Evolutionary conservation across 64 coral and sea anemone species (phyloP).

Genomic region (Stichodactyla helianthus): DNA sequence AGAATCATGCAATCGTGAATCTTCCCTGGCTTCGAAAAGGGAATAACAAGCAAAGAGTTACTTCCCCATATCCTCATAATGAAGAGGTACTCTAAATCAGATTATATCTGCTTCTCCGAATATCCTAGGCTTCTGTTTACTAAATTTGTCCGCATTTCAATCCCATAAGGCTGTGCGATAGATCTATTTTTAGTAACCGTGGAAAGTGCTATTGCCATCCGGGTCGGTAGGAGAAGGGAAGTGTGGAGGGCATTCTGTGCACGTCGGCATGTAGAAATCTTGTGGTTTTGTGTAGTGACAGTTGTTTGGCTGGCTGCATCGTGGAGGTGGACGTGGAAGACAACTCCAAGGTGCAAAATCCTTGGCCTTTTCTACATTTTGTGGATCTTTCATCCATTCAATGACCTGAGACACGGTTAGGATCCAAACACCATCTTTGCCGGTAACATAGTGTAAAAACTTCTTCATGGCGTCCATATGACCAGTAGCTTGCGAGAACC

Average conservation of each 20-base stretch:
- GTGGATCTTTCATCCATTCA: constrained; percentile 73
- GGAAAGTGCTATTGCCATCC: constrained; percentile 44
- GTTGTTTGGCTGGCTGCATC: constrained; percentile 41
- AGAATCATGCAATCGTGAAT: no score
- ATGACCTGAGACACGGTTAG: constrained; percentile 64
- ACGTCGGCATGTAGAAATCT: constrained; percentile 78
- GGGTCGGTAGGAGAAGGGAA: constrained; percentile 80
- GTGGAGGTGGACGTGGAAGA: constrained; percentile 46
- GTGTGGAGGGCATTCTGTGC: constrained; percentile 55
- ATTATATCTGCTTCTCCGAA: no score
- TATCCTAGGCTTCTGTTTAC: no score
- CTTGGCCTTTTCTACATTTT: constrained; percentile 48
- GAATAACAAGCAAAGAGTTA: no score
- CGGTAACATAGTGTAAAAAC: constrained; percentile 48
- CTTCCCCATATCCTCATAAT: no score
- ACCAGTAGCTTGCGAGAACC: constrained; percentile 32
- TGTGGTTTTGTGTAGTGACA: constrained; percentile 58
- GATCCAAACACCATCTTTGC: constrained; percentile 70
- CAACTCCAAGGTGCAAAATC: constrained; percentile 64
- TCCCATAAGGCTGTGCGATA: no score
- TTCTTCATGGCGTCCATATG: constrained; percentile 63
- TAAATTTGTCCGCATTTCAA: no score
- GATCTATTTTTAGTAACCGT: no score
- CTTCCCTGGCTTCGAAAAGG: no score
- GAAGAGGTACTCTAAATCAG: no score